These are phyloP conservation scores for Loripinus fragilis DNA, from an alignment of 2,888 invertebrate species.

Conservation along the genomic window DNA sequence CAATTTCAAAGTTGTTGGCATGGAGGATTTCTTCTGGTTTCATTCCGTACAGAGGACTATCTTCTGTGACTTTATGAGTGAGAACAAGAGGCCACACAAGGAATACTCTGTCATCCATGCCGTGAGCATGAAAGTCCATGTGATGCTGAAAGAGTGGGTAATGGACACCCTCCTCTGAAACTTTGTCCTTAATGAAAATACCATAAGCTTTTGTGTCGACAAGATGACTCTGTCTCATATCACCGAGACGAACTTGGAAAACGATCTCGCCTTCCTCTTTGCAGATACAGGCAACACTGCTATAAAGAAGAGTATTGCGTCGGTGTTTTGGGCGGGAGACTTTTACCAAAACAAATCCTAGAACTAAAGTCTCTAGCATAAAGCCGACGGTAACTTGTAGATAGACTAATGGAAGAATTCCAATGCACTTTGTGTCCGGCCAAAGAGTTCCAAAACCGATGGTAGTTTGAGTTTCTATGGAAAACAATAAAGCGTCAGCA, in stretches of 20 bases:
- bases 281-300: slow-evolving; percentile 94
- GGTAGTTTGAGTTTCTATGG: slow-evolving; percentile 98
- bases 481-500: slow-evolving; percentile 96
- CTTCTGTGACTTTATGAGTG: slow-evolving; percentile 95
- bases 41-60: slow-evolving; percentile 94
- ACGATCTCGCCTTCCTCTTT: slow-evolving; percentile 81
- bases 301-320: slow-evolving; percentile 96
- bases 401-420: slow-evolving; percentile 94
- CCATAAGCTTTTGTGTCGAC: slow-evolving; percentile 95
- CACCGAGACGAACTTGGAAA: slow-evolving; percentile 80
- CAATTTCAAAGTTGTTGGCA: slow-evolving; percentile 95
- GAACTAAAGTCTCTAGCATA: slow-evolving; percentile 87
- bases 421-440: slow-evolving; percentile 95
- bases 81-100: slow-evolving; percentile 99
- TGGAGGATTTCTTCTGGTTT: slow-evolving; percentile 93
- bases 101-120: slow-evolving; percentile 95
- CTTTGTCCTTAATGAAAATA: slow-evolving; percentile 93
- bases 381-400: slow-evolving; percentile 95
- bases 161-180: slow-evolving; percentile 95
- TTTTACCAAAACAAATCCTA: slow-evolving; percentile 94
- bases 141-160: slow-evolving; percentile 97
- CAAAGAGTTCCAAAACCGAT: slow-evolving; percentile 94
- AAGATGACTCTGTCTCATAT: slow-evolving; percentile 82
- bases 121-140: slow-evolving; percentile 94
- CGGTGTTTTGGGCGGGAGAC: slow-evolving; percentile 96